These are phyloP conservation scores for Julus scandinavius DNA, from an alignment of 2,888 invertebrate genomes.

Conservation along the genomic window DNA sequence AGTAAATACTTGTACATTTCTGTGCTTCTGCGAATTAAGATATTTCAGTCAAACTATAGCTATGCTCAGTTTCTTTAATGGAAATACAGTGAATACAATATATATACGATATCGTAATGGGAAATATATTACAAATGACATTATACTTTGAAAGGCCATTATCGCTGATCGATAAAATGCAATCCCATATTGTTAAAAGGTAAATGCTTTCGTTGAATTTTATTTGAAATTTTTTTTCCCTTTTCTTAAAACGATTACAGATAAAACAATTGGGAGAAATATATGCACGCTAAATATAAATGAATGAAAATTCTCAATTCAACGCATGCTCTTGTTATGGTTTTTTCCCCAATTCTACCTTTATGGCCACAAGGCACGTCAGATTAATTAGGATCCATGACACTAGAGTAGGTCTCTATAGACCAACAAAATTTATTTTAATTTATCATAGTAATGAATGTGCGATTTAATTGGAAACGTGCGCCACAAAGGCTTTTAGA, in stretches of 20 bases:
- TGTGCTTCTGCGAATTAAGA: too few relatives aligned
- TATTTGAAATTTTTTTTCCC: background rate
- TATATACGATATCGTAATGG: too few relatives aligned
- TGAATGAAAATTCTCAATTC: background rate
- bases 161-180: background rate
- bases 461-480: background rate
- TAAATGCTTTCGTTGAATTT: background rate
- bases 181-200: background rate
- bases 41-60: too few relatives aligned
- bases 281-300: background rate
- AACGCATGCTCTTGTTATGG: too few relatives aligned
- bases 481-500: background rate
- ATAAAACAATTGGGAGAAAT: background rate
- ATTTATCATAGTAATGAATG: background rate
- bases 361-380: background rate
- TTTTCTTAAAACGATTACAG: background rate
- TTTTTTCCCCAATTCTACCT: background rate
- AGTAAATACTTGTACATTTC: too few relatives aligned
- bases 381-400: constrained; percentile 23
- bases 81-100: too few relatives aligned
- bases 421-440: background rate
- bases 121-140: too few relatives aligned
- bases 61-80: too few relatives aligned
- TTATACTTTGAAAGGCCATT: background rate
- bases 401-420: background rate